Evolutionary conservation across 2,888 invertebrate species (phyloP).

Genomic region (Netelia melanura): DNA sequence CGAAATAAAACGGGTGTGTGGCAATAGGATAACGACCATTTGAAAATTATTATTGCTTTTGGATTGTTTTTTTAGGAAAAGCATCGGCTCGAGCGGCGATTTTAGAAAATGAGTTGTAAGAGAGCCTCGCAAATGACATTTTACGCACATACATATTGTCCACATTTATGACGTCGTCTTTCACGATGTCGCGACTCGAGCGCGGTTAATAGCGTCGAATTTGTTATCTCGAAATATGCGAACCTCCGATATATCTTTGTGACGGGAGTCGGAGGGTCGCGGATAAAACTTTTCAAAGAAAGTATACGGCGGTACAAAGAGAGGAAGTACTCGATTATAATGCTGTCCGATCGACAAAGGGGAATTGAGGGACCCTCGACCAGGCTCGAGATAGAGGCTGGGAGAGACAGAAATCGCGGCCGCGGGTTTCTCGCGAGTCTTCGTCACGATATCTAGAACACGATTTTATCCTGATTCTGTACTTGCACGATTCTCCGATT

Average conservation of each 20-base stretch:
- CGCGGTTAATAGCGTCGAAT: too few relatives aligned
- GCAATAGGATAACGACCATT: too few relatives aligned
- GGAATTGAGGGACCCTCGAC: neutral
- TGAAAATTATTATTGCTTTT: too few relatives aligned
- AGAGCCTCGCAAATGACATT: too few relatives aligned
- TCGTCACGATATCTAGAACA: neutral
- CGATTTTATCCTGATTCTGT: neutral
- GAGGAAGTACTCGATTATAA: slow-evolving; percentile 6
- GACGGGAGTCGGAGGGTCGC: neutral
- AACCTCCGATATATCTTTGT: neutral
- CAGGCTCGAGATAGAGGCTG: neutral
- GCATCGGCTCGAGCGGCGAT: too few relatives aligned
- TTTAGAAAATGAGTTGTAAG: too few relatives aligned
- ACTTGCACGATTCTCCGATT: slow-evolving; percentile 9
- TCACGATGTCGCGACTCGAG: too few relatives aligned
- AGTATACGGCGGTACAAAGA: slow-evolving; percentile 2
- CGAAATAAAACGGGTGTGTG: too few relatives aligned
- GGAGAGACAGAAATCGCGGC: neutral
- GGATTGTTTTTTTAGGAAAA: too few relatives aligned
- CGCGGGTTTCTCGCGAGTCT: neutral
- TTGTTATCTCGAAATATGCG: too few relatives aligned
- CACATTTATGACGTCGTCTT: too few relatives aligned
- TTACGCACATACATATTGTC: too few relatives aligned
- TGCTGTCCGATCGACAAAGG: neutral
- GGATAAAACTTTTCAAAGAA: neutral